phyloP scores from a whole-genome alignment of 1,140 invertebrate genomes.

The Heterodera carotae region DNA sequence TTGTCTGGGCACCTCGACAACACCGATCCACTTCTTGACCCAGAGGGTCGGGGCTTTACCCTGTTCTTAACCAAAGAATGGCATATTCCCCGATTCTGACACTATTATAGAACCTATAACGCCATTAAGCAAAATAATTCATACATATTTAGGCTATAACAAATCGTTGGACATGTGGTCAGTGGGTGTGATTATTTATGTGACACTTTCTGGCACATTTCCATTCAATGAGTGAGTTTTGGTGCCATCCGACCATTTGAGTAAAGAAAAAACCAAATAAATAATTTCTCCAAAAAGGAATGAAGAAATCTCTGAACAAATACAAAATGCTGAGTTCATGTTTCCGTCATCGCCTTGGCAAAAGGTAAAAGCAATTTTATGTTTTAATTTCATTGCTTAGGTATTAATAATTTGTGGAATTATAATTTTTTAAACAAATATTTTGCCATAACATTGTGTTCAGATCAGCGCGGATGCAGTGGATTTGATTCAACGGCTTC shows the following conservation, averaged over 20 bases:
- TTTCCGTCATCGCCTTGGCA: constrained; percentile 76
- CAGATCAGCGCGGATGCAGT: constrained; percentile 92
- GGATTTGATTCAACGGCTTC: constrained; percentile 92
- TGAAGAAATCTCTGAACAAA: constrained; percentile 98
- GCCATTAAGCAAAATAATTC: too few relatives aligned
- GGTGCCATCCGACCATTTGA: too few relatives aligned
- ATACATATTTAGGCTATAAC: constrained; percentile 84
- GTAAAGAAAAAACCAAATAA: neutral
- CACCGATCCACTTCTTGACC: too few relatives aligned
- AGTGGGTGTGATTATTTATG: constrained; percentile 97
- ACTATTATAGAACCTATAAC: too few relatives aligned
- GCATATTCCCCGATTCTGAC: too few relatives aligned
- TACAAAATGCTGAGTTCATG: constrained; percentile 99
- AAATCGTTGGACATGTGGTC: constrained; percentile 99
- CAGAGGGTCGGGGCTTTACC: too few relatives aligned
- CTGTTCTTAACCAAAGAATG: too few relatives aligned
- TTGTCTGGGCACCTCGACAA: too few relatives aligned
- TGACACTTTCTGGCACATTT: constrained; percentile 87
- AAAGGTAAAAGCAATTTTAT: constrained; percentile 58
- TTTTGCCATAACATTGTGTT: constrained; percentile 87
- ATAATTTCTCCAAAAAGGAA: neutral
- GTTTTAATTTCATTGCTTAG: neutral
- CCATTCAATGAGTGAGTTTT: constrained; percentile 93
- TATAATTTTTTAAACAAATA: too few relatives aligned
- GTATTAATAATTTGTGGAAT: too few relatives aligned